These are phyloP conservation scores for Coregonus suidteri DNA, from an alignment of 2,797 vertebrate genomes.

Conservation along the genomic window DNA sequence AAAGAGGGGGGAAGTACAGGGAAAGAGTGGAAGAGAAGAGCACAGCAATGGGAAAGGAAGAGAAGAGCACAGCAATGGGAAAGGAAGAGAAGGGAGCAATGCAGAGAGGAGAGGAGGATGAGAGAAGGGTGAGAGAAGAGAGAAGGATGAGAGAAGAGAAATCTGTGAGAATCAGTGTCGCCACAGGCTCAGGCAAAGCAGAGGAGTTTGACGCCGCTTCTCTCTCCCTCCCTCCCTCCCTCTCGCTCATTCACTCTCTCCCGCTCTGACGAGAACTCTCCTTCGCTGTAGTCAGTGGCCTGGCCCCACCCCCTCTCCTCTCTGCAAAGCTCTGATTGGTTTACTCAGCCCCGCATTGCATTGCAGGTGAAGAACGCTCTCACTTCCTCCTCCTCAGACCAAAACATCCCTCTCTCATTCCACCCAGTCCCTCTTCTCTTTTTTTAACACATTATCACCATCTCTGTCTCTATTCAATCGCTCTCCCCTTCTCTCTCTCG, in stretches of 20 bases:
- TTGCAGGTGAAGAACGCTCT: conserved; percentile 84
- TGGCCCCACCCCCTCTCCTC: conserved; percentile 61
- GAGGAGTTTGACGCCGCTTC: conserved; percentile 51
- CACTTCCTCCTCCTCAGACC: conserved; percentile 47
- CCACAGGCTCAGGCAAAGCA: conserved; percentile 59
- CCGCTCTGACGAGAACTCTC: conserved; percentile 70
- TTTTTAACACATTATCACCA: not conserved
- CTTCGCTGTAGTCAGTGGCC: conserved; percentile 69
- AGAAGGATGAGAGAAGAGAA: conserved; percentile 20
- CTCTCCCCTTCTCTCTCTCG: not conserved
- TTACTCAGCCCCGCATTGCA: conserved; percentile 84
- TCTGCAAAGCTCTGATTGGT: conserved; percentile 72
- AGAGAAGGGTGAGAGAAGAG: conserved; percentile 3
- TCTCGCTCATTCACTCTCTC: conserved; percentile 22
- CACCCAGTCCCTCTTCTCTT: conserved; percentile 1
- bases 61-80: conserved; percentile 3
- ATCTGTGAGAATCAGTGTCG: conserved; percentile 36
- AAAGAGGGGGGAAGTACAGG: not conserved
- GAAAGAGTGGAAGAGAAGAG: not conserved
- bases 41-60: not conserved
- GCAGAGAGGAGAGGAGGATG: not conserved
- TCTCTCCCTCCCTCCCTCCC: conserved; percentile 18
- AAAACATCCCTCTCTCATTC: conserved; percentile 50
- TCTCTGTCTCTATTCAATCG: conserved; percentile 14
- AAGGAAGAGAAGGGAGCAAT: not conserved